phyloP scores from a whole-genome alignment of 2,888 invertebrate genomes.

The Petrolisthes cinctipes region DNA sequence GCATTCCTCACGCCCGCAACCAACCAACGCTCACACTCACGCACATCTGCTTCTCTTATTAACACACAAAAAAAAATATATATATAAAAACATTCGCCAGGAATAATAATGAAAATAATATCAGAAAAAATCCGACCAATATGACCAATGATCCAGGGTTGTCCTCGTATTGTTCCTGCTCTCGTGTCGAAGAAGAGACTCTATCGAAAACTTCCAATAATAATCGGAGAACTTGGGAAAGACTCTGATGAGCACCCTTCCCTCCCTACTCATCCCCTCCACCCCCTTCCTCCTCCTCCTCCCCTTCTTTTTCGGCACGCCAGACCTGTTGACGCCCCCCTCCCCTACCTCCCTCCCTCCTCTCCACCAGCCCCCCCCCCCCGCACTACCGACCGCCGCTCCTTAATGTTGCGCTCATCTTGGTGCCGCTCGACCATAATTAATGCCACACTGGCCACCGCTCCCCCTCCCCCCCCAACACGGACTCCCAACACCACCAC shows the following conservation, averaged over 20 bases:
- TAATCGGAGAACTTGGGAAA: slow-evolving; percentile 19
- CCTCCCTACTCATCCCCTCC: neutral
- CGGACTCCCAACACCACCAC: neutral
- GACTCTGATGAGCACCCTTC: slow-evolving; percentile 17
- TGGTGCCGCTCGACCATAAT: slow-evolving; percentile 38
- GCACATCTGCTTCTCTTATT: slow-evolving; percentile 26
- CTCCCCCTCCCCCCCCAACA: slow-evolving; percentile 11
- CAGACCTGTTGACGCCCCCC: slow-evolving; percentile 42
- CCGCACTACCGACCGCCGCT: neutral
- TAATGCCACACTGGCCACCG: slow-evolving; percentile 34
- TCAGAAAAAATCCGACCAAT: no score
- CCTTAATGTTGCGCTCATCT: slow-evolving; percentile 34
- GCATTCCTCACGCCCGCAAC: slow-evolving; percentile 44
- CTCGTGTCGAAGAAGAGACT: no score
- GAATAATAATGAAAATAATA: no score
- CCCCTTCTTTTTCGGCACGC: slow-evolving; percentile 38
- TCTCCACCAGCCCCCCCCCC: neutral
- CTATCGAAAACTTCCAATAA: no score
- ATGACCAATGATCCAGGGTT: no score
- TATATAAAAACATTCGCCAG: no score
- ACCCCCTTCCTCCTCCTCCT: slow-evolving; percentile 1
- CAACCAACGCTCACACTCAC: slow-evolving; percentile 45
- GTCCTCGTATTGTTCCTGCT: no score
- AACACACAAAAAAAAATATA: slow-evolving; percentile 17
- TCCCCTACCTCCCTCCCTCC: neutral